Evolutionary conservation across 2,888 invertebrate genomes (phyloP), one percentile per base, ranked within the genome.

Genomic region (Tetragonisca angustula): DNA sequence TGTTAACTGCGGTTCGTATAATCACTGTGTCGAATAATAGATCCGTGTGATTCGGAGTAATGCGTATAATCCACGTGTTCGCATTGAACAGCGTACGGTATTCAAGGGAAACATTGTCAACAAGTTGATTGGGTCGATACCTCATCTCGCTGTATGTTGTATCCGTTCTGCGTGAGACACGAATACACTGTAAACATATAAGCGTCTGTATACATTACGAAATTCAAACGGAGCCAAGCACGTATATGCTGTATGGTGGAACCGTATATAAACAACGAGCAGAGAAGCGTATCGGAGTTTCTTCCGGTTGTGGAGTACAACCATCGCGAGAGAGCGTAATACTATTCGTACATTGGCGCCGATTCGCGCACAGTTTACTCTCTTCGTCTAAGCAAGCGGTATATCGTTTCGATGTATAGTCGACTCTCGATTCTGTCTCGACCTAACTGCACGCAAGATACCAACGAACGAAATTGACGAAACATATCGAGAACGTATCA

Each of bases 161-260:
- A 52, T 74, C 32, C 17, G 27, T 62, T 32, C 67, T 59, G 70
- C 50, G 73, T 76, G 71, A 84, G 74, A 56, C 15, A 76, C 67
- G 61, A 83, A 79, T 73, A 67, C 79, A 79, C 49, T 59, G 85
- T 85, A 85, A 85, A 85, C 80, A 78, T 56, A 72, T 21, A 32
- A 61, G 64, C 19, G 49, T n/a, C 49, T 61, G 49, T 61, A 21
- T 49, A 27, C 4, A 15, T 70, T 70, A 82, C 77, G 72, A 76
- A 79, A 77, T 72, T 72, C 32, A n/a, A 69, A 43, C 36, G 15
- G 49, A 32, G 32, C 13, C 36, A 43, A 43, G 65, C 56, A 49
- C 50, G 61, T 56, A 70, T 21, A 36, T 70, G 9, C 43, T 24
- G 50, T 3, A 27, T 27, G 50, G 67, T 32, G 15, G 49, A 32